phyloP scores from a whole-genome alignment of 2,797 vertebrate species.

The Mallotus villosus region DNA sequence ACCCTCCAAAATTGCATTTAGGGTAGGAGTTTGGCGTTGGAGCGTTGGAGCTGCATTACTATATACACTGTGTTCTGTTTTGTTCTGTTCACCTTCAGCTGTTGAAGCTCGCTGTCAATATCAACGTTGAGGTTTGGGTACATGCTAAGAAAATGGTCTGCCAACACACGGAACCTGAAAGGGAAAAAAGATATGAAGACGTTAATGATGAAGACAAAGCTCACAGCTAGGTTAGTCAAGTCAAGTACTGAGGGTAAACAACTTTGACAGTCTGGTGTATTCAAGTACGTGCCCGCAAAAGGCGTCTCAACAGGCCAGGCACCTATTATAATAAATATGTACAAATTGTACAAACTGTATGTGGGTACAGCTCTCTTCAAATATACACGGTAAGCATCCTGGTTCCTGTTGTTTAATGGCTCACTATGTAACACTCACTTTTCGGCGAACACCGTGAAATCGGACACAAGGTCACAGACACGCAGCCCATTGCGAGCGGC shows the following conservation, averaged over 20 bases:
- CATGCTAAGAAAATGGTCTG: slow-evolving; percentile 76
- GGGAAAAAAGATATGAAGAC: neutral
- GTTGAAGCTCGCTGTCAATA: slow-evolving; percentile 70
- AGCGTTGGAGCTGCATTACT: neutral
- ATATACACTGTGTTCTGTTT: neutral
- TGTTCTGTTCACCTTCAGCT: slow-evolving; percentile 75
- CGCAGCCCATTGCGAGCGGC: slow-evolving; percentile 80
- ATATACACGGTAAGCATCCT: too few relatives aligned
- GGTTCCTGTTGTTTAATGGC: too few relatives aligned
- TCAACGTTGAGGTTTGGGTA: slow-evolving; percentile 79
- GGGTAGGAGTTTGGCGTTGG: too few relatives aligned
- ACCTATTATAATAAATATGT: too few relatives aligned
- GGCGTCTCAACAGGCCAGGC: neutral
- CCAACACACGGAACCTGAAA: slow-evolving; percentile 76
- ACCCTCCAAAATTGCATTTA: too few relatives aligned
- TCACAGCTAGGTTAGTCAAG: too few relatives aligned
- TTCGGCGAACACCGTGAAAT: slow-evolving; percentile 79
- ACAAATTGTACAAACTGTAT: too few relatives aligned
- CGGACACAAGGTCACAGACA: slow-evolving; percentile 80
- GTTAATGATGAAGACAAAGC: too few relatives aligned
- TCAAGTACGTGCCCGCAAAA: neutral
- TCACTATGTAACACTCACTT: slow-evolving; percentile 68
- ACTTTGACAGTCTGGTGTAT: neutral
- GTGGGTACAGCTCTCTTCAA: too few relatives aligned
- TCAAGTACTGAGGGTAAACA: neutral